Base-by-base conservation (phyloP, 2,888 invertebrate species). In the Phortica magna region DNA sequence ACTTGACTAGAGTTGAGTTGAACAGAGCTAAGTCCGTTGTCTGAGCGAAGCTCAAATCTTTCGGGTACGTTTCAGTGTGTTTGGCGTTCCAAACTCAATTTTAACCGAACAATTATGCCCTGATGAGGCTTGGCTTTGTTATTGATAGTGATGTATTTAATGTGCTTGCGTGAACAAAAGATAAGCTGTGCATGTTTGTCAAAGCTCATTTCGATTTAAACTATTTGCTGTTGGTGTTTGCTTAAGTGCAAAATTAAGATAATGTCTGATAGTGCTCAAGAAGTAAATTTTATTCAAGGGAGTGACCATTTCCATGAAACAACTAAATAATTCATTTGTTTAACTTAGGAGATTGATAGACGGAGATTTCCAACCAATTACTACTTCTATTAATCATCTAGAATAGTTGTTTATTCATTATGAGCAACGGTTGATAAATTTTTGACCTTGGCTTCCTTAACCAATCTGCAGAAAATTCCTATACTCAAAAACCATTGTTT, bases 71-170 rank as follows among this genome's bases (percentile, higher is more conserved):
- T 31, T 31, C 55, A 7, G 7, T 55, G n/a, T 55, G 14, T 14
- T 55, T n/a, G n/a, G n/a, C n/a, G n/a, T n/a, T n/a, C n/a, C n/a
- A n/a, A n/a, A n/a, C n/a, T n/a, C n/a, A n/a, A n/a, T n/a, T n/a
- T n/a, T n/a, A n/a, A n/a, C n/a, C 55, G 31, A 71, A 55, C 70
- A 71, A 71, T 71, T 55, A 71, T 71, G 53, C 70, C 14, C 14
- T 71, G 70, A 53, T 71, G 9, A 48, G 14, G 48, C 48, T 6
- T 19, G 53, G 53, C n/a, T 14, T 7, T 14, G 12, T 2, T 53
- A 53, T 14, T 10, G 53, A 10, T 14, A 31, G 10, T 48, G 59
- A 19, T n/a, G n/a, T 7, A 59, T 19, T 59, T 59, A 12, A 19
- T 17, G 22, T 7, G 61, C 22, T n/a, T 59, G 61, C 22, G 10